Evolutionary conservation across 2,888 invertebrate species (phyloP).

Genomic region (Ornithoptera alexandrae): DNA sequence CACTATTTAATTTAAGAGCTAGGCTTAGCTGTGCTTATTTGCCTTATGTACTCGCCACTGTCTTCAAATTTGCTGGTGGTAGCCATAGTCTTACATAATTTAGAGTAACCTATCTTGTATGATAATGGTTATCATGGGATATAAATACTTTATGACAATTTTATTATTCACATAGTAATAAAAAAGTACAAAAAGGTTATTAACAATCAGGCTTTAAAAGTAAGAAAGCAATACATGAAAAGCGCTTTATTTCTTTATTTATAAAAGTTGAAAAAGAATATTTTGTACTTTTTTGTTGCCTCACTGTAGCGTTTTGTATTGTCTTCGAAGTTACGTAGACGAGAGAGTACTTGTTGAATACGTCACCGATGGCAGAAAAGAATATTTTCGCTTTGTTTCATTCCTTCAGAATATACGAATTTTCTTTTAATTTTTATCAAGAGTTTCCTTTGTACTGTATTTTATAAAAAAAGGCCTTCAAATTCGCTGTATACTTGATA

Average conservation of each 20-base stretch:
- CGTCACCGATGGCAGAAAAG: conserved; percentile 14
- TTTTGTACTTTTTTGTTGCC: conserved; percentile 3
- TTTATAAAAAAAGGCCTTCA: neutral
- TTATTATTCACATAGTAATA: neutral
- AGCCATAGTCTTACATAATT: too few relatives aligned
- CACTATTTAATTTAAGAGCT: too few relatives aligned
- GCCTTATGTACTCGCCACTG: too few relatives aligned
- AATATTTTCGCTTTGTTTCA: conserved; percentile 2
- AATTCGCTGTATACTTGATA: neutral
- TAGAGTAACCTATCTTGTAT: too few relatives aligned
- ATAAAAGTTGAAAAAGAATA: neutral
- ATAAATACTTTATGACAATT: too few relatives aligned
- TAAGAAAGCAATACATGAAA: neutral
- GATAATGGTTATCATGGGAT: too few relatives aligned
- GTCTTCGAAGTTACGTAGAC: conserved; percentile 8
- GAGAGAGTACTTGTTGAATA: conserved; percentile 17
- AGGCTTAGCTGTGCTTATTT: too few relatives aligned
- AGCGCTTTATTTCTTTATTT: neutral
- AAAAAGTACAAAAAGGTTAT: neutral
- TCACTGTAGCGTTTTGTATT: conserved; percentile 10
- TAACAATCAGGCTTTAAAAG: neutral
- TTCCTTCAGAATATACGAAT: neutral
- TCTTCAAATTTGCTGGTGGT: too few relatives aligned
- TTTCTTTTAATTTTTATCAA: neutral
- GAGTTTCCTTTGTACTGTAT: neutral